These are phyloP conservation scores for Deilephila porcellus DNA, from an alignment of 2,888 invertebrate species.

Conservation along the genomic window DNA sequence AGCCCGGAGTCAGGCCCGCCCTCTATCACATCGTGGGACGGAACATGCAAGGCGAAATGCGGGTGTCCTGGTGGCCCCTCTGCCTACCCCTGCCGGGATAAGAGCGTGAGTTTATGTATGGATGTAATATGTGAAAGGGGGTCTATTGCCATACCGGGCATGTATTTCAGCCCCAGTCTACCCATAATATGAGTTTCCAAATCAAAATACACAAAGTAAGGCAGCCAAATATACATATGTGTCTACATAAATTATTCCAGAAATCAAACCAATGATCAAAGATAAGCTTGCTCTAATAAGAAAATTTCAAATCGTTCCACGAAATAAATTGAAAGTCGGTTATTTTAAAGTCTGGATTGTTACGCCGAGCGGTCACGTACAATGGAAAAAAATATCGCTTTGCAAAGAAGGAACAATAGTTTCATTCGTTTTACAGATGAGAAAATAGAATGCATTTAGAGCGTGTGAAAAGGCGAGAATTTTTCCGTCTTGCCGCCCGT, in stretches of 20 bases:
- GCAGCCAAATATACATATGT: background rate
- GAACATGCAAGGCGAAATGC: too few species aligned
- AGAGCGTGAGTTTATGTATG: too few species aligned
- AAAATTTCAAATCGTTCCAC: background rate
- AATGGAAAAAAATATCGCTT: constrained; percentile 38
- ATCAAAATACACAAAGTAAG: constrained; percentile 33
- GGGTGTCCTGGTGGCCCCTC: too few species aligned
- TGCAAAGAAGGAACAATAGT: constrained; percentile 41
- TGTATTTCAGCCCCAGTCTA: too few species aligned
- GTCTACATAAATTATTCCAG: background rate
- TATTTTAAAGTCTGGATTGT: constrained; percentile 2
- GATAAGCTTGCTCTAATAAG: background rate
- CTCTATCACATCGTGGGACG: too few species aligned
- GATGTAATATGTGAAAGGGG: too few species aligned
- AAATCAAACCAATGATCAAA: background rate
- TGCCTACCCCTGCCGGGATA: too few species aligned
- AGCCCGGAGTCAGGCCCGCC: too few species aligned
- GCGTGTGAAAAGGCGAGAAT: constrained; percentile 46
- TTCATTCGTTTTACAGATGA: constrained; percentile 49
- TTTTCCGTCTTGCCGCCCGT: constrained; percentile 48
- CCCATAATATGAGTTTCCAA: too few species aligned
- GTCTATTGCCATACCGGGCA: too few species aligned
- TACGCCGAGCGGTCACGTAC: constrained; percentile 33
- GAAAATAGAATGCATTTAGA: constrained; percentile 56
- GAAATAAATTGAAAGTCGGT: background rate